Conservation (phyloP, 1,140 invertebrate genomes). For the Heliconius congener region DNA sequence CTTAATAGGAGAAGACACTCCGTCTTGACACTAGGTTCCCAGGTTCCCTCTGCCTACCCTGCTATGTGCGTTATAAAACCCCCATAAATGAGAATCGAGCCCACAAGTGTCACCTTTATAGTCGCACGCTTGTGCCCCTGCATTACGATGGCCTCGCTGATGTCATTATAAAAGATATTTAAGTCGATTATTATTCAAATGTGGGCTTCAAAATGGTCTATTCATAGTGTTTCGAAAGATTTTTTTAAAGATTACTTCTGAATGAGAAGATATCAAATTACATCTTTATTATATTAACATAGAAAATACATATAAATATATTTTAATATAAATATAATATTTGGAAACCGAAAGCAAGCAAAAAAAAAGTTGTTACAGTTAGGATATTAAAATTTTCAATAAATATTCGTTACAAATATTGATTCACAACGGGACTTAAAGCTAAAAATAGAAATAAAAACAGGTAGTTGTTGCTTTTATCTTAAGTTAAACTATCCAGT, state of each 20-base stretch:
- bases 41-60: not conserved
- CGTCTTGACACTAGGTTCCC: not conserved
- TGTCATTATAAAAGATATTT: not conserved
- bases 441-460: conserved; percentile 39
- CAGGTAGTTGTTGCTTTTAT: too few relatives aligned
- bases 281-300: not conserved
- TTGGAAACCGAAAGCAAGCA: not conserved
- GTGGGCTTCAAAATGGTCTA: not conserved
- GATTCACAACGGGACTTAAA: not conserved
- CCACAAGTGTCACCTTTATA: too few relatives aligned
- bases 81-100: too few relatives aligned
- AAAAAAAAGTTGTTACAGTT: not conserved
- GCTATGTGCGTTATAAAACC: not conserved
- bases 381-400: not conserved
- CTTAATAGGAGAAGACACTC: not conserved
- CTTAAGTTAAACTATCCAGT: too few relatives aligned
- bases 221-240: conserved; percentile 2
- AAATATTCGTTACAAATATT: not conserved
- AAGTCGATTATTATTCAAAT: not conserved
- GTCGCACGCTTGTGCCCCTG: too few relatives aligned
- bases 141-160: too few relatives aligned
- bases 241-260: not conserved
- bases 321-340: not conserved
- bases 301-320: conserved; percentile 3
- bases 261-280: conserved; percentile 17